Percentiles rank a stretch among this genome's conserved stretches.
Conservation (phyloP, 2,888 invertebrate species). For the Antheraea assamensis region DNA sequence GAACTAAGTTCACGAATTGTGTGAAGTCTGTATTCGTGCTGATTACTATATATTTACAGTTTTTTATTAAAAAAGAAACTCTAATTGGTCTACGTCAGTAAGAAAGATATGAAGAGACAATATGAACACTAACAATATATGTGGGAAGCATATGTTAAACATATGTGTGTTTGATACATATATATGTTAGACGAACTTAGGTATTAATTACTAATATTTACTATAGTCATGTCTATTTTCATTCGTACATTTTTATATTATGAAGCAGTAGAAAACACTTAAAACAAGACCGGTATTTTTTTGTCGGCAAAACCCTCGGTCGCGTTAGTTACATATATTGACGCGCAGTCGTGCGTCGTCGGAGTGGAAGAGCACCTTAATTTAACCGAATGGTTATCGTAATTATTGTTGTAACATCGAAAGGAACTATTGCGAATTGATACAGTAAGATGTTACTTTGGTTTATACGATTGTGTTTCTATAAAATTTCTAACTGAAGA, state of each 20-base stretch:
- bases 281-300: neutral
- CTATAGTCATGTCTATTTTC: neutral
- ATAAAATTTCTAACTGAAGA: no score
- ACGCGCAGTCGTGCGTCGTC: neutral
- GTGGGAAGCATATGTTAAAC: no score
- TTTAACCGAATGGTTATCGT: constrained; percentile 1
- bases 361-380: neutral
- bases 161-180: no score
- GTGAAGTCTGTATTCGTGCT: no score
- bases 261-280: neutral
- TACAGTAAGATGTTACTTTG: neutral
- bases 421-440: neutral
- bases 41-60: no score
- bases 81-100: no score
- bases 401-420: constrained; percentile 1
- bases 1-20: no score
- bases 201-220: neutral
- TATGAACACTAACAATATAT: no score
- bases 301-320: neutral
- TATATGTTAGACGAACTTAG: no score
- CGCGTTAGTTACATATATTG: neutral
- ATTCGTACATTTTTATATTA: neutral
- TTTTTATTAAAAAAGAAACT: no score
- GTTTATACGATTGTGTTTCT: neutral
- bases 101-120: no score